These are phyloP conservation scores for Elysia chlorotica DNA, from an alignment of 1,140 invertebrate genomes.

Conservation along the genomic window DNA sequence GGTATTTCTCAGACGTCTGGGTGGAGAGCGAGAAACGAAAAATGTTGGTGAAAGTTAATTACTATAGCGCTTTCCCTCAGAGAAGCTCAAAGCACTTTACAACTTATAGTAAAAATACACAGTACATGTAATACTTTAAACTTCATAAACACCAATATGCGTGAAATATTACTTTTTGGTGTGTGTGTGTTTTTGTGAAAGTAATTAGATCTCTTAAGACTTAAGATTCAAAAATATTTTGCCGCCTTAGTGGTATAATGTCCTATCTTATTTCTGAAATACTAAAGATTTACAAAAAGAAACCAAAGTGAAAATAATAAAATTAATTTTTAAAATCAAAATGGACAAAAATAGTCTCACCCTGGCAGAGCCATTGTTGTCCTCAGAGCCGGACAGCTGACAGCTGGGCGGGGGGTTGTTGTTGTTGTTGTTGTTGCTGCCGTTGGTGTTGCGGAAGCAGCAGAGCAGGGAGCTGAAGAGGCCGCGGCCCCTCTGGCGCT, in stretches of 20 bases:
- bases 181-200: too few species aligned
- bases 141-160: neutral
- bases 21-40: neutral
- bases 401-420: slow-evolving; percentile 49
- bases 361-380: slow-evolving; percentile 56
- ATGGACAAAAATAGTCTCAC: slow-evolving; percentile 24
- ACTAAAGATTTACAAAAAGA: neutral
- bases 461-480: slow-evolving; percentile 84
- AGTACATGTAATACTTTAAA: neutral
- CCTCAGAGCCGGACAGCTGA: slow-evolving; percentile 43
- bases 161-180: too few species aligned
- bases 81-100: neutral
- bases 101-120: neutral
- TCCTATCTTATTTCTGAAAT: neutral
- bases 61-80: neutral
- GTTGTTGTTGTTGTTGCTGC: slow-evolving; percentile 49
- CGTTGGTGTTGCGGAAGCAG: slow-evolving; percentile 72
- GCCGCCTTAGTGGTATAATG: neutral
- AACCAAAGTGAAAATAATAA: too few species aligned
- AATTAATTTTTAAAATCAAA: neutral
- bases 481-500: slow-evolving; percentile 73
- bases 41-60: neutral
- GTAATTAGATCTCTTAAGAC: neutral
- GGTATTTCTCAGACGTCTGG: slow-evolving; percentile 62
- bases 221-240: neutral